phyloP scores from a whole-genome alignment of 2,888 invertebrate species.

The Conistra vaccinii region DNA sequence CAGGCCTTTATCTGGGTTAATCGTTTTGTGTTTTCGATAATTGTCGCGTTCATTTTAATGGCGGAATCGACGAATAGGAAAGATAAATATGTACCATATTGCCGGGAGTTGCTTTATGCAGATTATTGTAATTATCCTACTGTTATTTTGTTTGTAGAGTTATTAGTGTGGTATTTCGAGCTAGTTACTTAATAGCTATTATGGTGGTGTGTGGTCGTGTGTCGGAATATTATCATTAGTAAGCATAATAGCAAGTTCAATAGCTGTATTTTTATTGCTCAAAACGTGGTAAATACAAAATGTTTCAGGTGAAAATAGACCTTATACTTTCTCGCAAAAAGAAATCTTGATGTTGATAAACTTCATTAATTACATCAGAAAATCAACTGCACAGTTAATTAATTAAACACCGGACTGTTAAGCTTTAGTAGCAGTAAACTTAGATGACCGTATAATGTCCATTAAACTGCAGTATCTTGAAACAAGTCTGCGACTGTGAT shows the following conservation, averaged over 20 bases:
- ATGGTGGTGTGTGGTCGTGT: too few species aligned
- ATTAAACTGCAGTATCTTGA: slow-evolving; percentile 20
- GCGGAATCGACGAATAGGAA: slow-evolving; percentile 51
- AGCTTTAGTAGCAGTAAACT: slow-evolving; percentile 23
- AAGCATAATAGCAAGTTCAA: neutral
- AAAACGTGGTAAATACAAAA: neutral
- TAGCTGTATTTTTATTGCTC: neutral
- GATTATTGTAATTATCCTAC: slow-evolving; percentile 31
- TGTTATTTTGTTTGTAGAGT: slow-evolving; percentile 29
- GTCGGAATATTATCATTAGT: slow-evolving; percentile 1
- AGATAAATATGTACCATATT: slow-evolving; percentile 55
- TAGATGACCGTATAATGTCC: slow-evolving; percentile 5
- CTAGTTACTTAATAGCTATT: slow-evolving; percentile 1
- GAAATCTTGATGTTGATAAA: neutral
- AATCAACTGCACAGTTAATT: slow-evolving; percentile 13
- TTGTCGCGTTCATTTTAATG: slow-evolving; percentile 75
- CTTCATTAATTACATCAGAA: neutral
- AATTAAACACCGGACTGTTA: neutral
- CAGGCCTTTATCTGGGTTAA: slow-evolving; percentile 76
- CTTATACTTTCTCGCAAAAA: neutral
- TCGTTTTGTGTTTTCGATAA: slow-evolving; percentile 78
- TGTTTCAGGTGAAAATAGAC: too few species aligned
- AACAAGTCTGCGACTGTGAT: slow-evolving; percentile 42
- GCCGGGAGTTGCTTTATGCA: slow-evolving; percentile 31
- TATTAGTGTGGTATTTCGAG: slow-evolving; percentile 23